Base-by-base conservation (phyloP, 2,888 invertebrate species). In the Diarsia mendica region DNA sequence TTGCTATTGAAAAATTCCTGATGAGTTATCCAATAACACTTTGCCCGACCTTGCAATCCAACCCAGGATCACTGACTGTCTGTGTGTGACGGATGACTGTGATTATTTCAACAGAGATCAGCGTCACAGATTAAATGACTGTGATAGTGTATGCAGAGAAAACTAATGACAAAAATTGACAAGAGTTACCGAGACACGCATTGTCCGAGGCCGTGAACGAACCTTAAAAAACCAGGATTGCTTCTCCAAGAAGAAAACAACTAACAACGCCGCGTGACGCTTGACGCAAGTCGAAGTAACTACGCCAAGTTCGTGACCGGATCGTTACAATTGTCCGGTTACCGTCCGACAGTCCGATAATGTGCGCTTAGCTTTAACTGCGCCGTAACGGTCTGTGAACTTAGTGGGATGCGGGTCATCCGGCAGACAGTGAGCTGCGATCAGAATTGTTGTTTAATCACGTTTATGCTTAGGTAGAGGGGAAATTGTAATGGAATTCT, bases 301-400 rank as follows among this genome's bases (percentile, higher is more conserved):
- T n/a, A 6, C 46, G 44, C 63, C 2, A 8, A 44, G n/a, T 63
- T n/a, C 46, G 63, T 44, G 63, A 9, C 60, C 33, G 9, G 13
- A 8, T 13, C 61, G 44, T 66, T 46, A 51, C 46, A 67, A 79
- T 61, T 63, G 65, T 66, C 71, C 72, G 73, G 67, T 20, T 51
- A n/a, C 70, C 64, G 55, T 51, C 60, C 67, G 67, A 67, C 28
- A 48, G 65, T 68, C 67, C 79, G 82, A 66, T 83, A 83, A 80
- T 83, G 69, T 68, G 71, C 64, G 61, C 75, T 80, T 80, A 77
- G 80, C 77, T 79, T 71, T 71, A 78, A 83, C 83, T 48, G 65
- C 63, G 69, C 83, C 72, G 64, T 75, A 79, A 84, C 81, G 84
- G 72, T 81, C 68, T 75, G 84, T 81, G 79, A 83, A 83, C 75